A percentile compares a stretch with the other conserved stretches of the same genome.
phyloP scores from a whole-genome alignment of 2,797 vertebrate genomes.

The Cyprinodon diabolis region DNA sequence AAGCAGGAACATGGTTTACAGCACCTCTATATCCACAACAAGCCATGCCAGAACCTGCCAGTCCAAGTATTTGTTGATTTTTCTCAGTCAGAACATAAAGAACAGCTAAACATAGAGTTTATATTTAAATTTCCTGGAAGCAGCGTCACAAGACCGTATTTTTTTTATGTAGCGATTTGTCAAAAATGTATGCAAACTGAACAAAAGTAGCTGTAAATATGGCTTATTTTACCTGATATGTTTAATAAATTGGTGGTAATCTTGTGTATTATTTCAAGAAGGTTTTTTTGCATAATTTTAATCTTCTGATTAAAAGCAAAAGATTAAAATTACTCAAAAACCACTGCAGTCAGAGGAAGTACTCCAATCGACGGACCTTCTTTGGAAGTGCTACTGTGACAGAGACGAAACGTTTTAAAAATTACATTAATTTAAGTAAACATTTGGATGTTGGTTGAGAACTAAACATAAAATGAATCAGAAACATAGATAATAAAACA shows the following conservation, averaged over 20 bases:
- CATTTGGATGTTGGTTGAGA: background rate
- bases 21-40: constrained; percentile 21
- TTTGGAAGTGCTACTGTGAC: background rate
- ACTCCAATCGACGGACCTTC: background rate
- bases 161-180: background rate
- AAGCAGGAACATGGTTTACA: constrained; percentile 36
- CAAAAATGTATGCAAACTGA: background rate
- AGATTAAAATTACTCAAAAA: background rate
- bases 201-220: background rate
- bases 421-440: background rate
- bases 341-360: constrained; percentile 3
- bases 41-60: constrained; percentile 5
- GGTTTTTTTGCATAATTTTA: background rate
- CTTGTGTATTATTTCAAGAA: background rate
- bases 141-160: background rate
- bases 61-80: constrained; percentile 8
- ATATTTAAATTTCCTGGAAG: background rate
- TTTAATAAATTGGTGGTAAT: background rate
- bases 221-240: background rate
- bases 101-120: background rate
- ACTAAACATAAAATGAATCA: background rate
- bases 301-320: background rate
- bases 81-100: background rate
- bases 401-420: background rate
- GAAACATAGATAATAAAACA: too few species aligned